A percentile compares a stretch with the other conserved stretches of the same genome.
Evolutionary conservation across 2,113 vertebrate genomes (phyloP).

Genomic region (Rhinogobius similis): DNA sequence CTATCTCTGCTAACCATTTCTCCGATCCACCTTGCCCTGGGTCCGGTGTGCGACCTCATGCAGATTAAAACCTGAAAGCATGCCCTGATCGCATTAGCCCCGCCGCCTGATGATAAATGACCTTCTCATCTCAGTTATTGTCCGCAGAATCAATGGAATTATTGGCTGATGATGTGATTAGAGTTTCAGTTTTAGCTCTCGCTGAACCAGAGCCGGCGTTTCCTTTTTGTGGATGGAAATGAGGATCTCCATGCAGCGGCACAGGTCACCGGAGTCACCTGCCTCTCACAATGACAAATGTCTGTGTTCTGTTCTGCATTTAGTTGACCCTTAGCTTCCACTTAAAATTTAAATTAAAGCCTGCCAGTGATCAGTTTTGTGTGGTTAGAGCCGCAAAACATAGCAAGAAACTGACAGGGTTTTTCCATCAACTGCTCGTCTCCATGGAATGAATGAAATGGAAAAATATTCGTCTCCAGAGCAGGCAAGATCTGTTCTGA

Average conservation of each 20-base stretch:
- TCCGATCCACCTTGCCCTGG: too few species aligned
- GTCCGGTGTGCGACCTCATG: not conserved
- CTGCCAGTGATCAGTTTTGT: not conserved
- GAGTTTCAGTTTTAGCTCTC: not conserved
- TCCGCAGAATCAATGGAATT: not conserved
- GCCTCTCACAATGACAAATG: constrained; percentile 2
- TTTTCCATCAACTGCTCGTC: too few species aligned
- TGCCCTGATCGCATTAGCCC: not conserved
- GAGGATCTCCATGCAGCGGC: not conserved
- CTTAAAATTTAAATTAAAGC: not conserved
- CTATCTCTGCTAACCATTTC: not conserved
- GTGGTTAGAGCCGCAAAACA: too few species aligned
- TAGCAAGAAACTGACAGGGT: not conserved
- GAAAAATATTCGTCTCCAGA: too few species aligned
- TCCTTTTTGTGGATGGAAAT: constrained; percentile 3
- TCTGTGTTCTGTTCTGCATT: not conserved
- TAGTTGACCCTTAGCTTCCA: not conserved
- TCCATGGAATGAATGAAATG: too few species aligned
- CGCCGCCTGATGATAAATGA: constrained; percentile 3
- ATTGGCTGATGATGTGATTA: constrained; percentile 4
- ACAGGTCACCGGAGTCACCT: not conserved
- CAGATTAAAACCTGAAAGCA: constrained; percentile 3
- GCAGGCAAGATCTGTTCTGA: too few species aligned
- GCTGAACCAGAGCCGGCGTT: not conserved
- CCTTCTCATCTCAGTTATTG: constrained; percentile 9